phyloP scores from a whole-genome alignment of 2,113 vertebrate genomes.

The Ictidomys tridecemlineatus region DNA sequence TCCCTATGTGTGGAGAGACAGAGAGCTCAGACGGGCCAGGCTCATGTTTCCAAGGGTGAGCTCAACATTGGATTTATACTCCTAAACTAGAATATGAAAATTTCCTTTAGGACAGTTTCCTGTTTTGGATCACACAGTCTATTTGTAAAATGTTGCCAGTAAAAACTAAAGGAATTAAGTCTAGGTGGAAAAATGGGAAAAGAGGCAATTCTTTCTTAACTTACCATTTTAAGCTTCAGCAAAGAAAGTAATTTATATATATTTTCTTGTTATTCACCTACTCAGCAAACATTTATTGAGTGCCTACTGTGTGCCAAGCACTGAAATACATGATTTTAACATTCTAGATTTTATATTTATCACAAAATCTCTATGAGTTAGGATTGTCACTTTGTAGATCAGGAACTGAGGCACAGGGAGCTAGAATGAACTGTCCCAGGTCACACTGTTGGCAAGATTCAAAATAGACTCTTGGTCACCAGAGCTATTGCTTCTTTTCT shows the following conservation, averaged over 20 bases:
- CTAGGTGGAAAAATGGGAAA: constrained; percentile 51
- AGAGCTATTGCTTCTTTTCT: constrained; percentile 43
- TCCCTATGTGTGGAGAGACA: constrained; percentile 25
- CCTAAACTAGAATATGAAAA: constrained; percentile 66
- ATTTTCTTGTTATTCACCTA: not conserved
- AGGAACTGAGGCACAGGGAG: constrained; percentile 30
- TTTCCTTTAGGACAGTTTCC: constrained; percentile 68
- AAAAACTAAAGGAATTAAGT: constrained; percentile 64
- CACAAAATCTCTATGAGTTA: not conserved
- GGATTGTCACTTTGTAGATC: not conserved
- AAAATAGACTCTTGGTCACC: constrained; percentile 52
- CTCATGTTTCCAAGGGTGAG: constrained; percentile 62
- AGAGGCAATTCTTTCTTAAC: constrained; percentile 37
- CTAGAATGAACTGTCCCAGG: not conserved
- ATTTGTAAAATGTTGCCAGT: constrained; percentile 60
- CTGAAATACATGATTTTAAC: constrained; percentile 18
- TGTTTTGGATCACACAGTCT: constrained; percentile 67
- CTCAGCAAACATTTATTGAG: constrained; percentile 42
- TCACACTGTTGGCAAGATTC: constrained; percentile 48
- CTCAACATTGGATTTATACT: constrained; percentile 66
- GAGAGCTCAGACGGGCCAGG: constrained; percentile 49
- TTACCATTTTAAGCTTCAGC: constrained; percentile 35
- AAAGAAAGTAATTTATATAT: not conserved
- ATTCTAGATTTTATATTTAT: not conserved
- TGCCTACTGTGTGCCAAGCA: not conserved